These are phyloP conservation scores for Numenius phaeopus DNA, from an alignment of 2,797 vertebrate species.

Conservation along the genomic window DNA sequence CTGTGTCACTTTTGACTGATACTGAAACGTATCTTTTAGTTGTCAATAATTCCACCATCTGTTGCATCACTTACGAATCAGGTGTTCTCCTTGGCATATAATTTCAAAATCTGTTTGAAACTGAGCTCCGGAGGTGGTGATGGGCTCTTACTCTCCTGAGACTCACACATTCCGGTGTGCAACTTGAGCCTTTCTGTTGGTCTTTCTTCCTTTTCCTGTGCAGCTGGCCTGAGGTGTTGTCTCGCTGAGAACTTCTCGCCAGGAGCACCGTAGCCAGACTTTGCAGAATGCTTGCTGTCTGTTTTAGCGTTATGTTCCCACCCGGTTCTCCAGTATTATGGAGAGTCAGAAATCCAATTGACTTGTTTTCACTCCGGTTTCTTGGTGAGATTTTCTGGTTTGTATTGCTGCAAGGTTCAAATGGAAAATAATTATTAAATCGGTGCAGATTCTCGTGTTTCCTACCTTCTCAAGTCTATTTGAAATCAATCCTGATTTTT, in stretches of 20 bases:
- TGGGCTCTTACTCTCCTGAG: neutral
- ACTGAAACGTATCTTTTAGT: neutral
- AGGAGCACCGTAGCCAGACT: neutral
- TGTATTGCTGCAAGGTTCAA: neutral
- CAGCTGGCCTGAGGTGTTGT: neutral
- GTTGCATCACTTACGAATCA: neutral
- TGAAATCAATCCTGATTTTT: neutral
- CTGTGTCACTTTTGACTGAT: neutral
- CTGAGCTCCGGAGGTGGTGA: neutral
- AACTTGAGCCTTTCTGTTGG: neutral
- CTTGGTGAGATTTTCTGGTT: neutral
- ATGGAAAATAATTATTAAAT: neutral
- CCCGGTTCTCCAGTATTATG: neutral
- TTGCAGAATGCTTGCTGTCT: neutral
- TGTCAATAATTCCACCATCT: neutral
- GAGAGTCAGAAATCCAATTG: neutral
- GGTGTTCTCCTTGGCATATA: neutral
- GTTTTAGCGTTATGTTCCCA: neutral
- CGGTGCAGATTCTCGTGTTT: neutral
- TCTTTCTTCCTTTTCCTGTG: neutral
- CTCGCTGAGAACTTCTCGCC: neutral
- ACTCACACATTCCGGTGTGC: rapidly evolving
- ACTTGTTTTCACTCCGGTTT: neutral
- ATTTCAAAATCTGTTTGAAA: neutral
- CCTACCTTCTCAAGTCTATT: neutral